A percentile compares a stretch with the other conserved stretches of the same genome.
Conservation (phyloP, 2,888 invertebrate species). For the Quadriops clusia region DNA sequence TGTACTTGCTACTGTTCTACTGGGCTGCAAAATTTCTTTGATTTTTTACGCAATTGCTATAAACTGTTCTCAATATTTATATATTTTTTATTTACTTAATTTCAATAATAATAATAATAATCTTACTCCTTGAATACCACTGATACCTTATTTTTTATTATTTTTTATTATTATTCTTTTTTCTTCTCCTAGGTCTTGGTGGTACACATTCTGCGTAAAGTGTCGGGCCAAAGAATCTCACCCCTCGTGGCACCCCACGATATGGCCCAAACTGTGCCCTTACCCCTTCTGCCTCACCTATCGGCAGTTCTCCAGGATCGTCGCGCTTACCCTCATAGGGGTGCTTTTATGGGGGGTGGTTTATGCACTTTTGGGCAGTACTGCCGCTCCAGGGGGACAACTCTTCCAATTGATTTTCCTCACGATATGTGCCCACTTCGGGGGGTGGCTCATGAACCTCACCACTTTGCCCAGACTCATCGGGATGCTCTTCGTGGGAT, state of each 20-base stretch:
- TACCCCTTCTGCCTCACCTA: slow-evolving; percentile 78
- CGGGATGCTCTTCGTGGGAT: slow-evolving; percentile 77
- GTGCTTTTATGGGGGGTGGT: slow-evolving; percentile 64
- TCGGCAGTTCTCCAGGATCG: slow-evolving; percentile 66
- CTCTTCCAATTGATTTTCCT: slow-evolving; percentile 66
- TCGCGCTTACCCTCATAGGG: slow-evolving; percentile 62
- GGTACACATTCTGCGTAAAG: slow-evolving; percentile 68
- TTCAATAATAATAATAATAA: slow-evolving; percentile 1
- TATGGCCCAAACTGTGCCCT: slow-evolving; percentile 72
- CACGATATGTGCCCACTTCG: slow-evolving; percentile 66
- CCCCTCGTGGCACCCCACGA: slow-evolving; percentile 69
- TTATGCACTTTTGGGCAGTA: slow-evolving; percentile 62
- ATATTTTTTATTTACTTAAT: slow-evolving; percentile 1
- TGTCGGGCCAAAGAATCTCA: slow-evolving; percentile 58
- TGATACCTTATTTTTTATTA: not conserved
- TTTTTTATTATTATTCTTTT: slow-evolving; percentile 6
- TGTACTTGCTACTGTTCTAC: too few relatives aligned
- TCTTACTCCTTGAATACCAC: too few relatives aligned
- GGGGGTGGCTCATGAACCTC: slow-evolving; percentile 69
- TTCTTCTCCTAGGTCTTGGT: slow-evolving; percentile 57
- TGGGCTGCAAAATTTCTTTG: too few relatives aligned
- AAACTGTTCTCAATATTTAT: slow-evolving; percentile 1
- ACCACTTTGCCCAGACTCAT: slow-evolving; percentile 74
- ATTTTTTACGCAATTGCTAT: too few relatives aligned
- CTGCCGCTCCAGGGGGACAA: slow-evolving; percentile 74